Evolutionary conservation across 2,888 invertebrate genomes (phyloP), one percentile per base, ranked within the genome.

Genomic region (Sarcophaga subvicina): DNA sequence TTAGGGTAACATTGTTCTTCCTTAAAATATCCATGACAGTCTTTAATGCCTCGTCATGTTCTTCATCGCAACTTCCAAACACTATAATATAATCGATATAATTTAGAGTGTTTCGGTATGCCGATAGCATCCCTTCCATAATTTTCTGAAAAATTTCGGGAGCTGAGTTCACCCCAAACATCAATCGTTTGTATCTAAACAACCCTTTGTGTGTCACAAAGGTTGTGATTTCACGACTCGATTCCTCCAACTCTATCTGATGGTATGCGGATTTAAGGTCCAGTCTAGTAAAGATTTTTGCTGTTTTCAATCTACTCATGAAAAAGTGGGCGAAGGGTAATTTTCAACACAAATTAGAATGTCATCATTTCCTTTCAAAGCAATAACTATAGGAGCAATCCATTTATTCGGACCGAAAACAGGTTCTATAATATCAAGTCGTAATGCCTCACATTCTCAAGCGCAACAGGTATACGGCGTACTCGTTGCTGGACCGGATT

Each of bases 141-240:
- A 37, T 37, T 37, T 37, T 37, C 45, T 45, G 37, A 27, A 37
- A 37, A 10, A 37, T 37, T 37, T 37, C 37, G 8, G 37, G 8
- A 37, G 37, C 8, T 8, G 10, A 92, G 47, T 91, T 90, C 0
- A 92, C 90, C 0, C 92, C 91, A 73, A 93, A 93, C 90, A 92
- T 90, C 5, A 93, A n/a, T 45, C 69, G 6, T 84, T 92, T 92
- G 75, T 91, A 92, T 8, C 91, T 77, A 77, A 89, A 91, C 59
- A 88, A 22, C 2, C 89, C 87, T 27, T 83, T 89, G 6, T 72
- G 64, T n/a, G 89, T 88, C 2, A 88, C 86, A 72, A 88, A 88
- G 11, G 88, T 87, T 1, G 88, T 89, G 67, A 82, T 88, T 47
- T 89, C 88, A 14, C 85, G 82, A 62, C 75, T 88, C 87, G 47